Evolutionary conservation across 2,888 invertebrate genomes (phyloP), one percentile per base, ranked within the genome.

Genomic region (Diloba caeruleocephala): DNA sequence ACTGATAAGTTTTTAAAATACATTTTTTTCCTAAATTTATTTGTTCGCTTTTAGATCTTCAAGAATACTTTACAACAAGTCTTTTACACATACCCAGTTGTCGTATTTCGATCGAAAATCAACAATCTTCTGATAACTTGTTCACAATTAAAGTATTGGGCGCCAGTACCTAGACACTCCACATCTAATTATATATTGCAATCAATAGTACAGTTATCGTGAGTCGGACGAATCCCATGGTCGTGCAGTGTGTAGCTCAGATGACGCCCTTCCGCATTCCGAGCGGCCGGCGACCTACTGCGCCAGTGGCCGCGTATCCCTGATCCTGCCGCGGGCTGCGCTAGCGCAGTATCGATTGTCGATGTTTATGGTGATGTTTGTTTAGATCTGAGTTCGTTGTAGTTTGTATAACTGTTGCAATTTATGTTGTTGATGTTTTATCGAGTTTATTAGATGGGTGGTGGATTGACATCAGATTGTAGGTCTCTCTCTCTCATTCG

Each of bases 271-370:
- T 92, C 92, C 92, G 91, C 92, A 91, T 92, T 90, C 92, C 92
- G 66, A 65, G 67, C 84, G 89, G 87, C 83, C 88, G 86, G 81
- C 91, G 92, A 90, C 92, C 92, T 85, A 93, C 82, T 92, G 92
- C 79, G 89, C 92, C 77, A 93, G 79, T 93, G 91, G 80, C 92
- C 92, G 88, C 86, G 79, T 90, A 88, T 88, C 88, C 90, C 89
- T 92, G 90, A 90, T 92, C 92, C 92, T 92, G 87, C 41, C 70
- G 76, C 78, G 88, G 80, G 87, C 63, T 79, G 89, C 34, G 64
- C 72, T 34, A 13, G 46, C 42, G 38, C 31, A 39, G 42, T 57
- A 64, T 76, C 74, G 77, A 79, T 74, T 53, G 34, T 72, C 70
- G 70, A 70, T 67, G 38, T 32, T 52, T 59, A 45, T 39, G 10